Evolutionary conservation across 1,140 invertebrate genomes (phyloP), one percentile per base, ranked within the genome.

Genomic region (Bombus pyrosoma): DNA sequence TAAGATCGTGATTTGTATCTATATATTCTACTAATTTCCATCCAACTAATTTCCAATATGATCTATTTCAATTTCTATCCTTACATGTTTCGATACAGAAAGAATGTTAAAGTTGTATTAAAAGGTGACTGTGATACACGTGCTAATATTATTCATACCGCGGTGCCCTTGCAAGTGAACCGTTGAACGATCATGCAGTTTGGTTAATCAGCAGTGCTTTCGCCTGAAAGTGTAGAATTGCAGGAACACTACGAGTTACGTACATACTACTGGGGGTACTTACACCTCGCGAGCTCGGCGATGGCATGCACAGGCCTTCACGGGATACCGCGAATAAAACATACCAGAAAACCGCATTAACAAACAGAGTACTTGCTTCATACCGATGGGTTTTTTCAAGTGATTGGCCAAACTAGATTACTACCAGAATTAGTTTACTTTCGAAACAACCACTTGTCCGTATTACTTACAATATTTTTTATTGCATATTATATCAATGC

Each of bases 241-340:
- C 69, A 81, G 81, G 66, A 90, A 69, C 75, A 64, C 47, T 83
- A 79, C 15, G 57, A 74, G 83, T 87, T 87, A 83, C 59, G 28
- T 62, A 62, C 73, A 47, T 39, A 91, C 90, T 92, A 91, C 89
- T 86, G 87, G 92, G 88, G 72, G 96, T 97, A 98, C 98, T 98
- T 97, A 98, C 97, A 98, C 96, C 97, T 97, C 94, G 97, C 97
- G 95, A 98, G 96, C 93, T 97, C 96, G 96, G 97, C 97, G 96
- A 98, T 96, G 94, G 97, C 97, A 97, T 98, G 97, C 97, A 97
- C 96, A 95, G 97, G 96, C 95, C 97, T 97, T 96, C 91, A 93
- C 91, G 90, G 92, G 89, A 90, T 92, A 94, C 92, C 89, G 92
- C 88, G 90, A 87, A 93, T 93, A 93, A 93, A 93, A 94, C 87